These are phyloP conservation scores for Psittacara wagleri DNA, from an alignment of 2,113 vertebrate species.

Conservation along the genomic window DNA sequence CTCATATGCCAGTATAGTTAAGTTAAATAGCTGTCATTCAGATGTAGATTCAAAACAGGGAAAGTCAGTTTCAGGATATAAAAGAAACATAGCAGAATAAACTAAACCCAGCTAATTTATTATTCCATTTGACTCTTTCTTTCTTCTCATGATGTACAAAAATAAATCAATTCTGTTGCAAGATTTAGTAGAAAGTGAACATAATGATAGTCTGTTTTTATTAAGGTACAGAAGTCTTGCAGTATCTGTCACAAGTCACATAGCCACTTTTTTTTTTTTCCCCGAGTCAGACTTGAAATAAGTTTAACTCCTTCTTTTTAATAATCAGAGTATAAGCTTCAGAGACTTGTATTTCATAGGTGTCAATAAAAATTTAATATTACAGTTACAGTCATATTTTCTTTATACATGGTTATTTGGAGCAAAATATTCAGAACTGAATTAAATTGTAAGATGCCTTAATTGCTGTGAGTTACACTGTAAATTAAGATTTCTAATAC, in stretches of 20 bases:
- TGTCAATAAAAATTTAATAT: neutral
- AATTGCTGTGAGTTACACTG: neutral
- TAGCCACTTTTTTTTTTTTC: neutral
- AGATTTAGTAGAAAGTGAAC: neutral
- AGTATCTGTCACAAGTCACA: neutral
- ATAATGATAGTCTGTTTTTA: neutral
- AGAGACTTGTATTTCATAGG: neutral
- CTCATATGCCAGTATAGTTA: neutral
- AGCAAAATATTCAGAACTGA: neutral
- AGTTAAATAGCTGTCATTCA: neutral
- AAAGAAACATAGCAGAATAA: constrained; percentile 9
- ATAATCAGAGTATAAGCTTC: neutral
- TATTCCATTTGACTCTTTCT: neutral
- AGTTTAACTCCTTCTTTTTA: neutral
- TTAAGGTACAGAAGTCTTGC: neutral
- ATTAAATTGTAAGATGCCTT: neutral
- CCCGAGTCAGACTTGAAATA: neutral
- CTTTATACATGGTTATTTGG: neutral
- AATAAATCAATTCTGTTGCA: neutral
- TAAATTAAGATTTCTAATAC: neutral
- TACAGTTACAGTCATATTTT: neutral
- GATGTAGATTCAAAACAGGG: neutral
- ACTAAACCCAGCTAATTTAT: neutral
- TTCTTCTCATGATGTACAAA: neutral
- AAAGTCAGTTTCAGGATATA: neutral